These are phyloP conservation scores for Dorcus parallelipipedus DNA, from an alignment of 2,888 invertebrate species.

Conservation along the genomic window DNA sequence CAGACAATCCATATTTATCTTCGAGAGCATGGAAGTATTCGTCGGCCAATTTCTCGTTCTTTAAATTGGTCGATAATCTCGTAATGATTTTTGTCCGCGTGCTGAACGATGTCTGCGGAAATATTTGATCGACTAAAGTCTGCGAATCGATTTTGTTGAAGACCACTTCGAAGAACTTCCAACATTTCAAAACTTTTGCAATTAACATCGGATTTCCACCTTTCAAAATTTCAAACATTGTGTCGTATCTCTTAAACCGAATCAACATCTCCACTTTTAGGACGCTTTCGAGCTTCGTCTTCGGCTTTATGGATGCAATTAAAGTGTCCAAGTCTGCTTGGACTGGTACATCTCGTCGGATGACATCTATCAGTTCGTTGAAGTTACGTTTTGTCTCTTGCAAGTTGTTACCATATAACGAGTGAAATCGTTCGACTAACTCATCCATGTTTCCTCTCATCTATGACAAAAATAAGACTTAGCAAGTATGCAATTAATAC, in stretches of 20 bases:
- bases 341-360: background rate
- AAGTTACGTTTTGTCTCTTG: background rate
- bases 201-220: conserved; percentile 13
- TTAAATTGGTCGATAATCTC: conserved; percentile 1
- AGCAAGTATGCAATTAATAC: no score
- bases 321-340: background rate
- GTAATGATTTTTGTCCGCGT: no score
- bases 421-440: background rate
- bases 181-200: conserved; percentile 17
- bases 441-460: background rate
- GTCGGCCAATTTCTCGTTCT: conserved; percentile 9
- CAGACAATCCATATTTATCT: conserved; percentile 16
- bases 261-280: conserved; percentile 19
- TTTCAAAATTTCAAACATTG: conserved; percentile 17
- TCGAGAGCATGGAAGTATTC: conserved; percentile 16
- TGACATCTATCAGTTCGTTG: background rate
- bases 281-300: background rate
- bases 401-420: background rate
- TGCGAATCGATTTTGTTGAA: conserved; percentile 10
- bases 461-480: background rate
- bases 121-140: conserved; percentile 11
- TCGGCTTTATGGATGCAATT: background rate
- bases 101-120: conserved; percentile 15
- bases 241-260: conserved; percentile 11
- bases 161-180: conserved; percentile 15